These are phyloP conservation scores for Clunio marinus DNA, from an alignment of 2,888 invertebrate species.

Conservation along the genomic window DNA sequence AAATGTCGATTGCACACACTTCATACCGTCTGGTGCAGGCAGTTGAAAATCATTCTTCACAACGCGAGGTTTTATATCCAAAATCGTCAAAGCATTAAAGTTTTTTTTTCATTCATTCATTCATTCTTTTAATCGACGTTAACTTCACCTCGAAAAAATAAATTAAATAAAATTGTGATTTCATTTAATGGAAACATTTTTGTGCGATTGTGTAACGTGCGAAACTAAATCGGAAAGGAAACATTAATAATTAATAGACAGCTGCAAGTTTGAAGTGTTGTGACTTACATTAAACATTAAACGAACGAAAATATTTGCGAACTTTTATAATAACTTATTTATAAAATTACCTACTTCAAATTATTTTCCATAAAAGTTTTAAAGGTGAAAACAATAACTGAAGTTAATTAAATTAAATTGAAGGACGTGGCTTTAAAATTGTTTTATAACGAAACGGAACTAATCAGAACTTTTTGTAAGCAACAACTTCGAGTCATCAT, in stretches of 20 bases:
- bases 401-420: no score
- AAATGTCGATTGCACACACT: neutral
- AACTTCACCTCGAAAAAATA: neutral
- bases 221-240: neutral
- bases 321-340: no score
- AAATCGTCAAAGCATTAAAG: neutral
- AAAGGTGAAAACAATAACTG: no score
- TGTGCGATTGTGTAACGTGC: neutral
- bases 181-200: neutral
- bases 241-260: neutral
- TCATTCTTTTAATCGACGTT: neutral
- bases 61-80: neutral
- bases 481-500: no score
- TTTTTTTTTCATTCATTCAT: neutral
- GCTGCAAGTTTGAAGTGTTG: neutral
- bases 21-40: neutral
- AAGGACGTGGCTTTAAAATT: no score
- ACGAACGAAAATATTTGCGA: no score
- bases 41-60: conserved; percentile 13
- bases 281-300: no score
- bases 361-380: no score
- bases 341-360: neutral
- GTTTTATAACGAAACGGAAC: no score
- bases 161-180: neutral
- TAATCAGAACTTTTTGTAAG: no score